Evolutionary conservation across 2,888 invertebrate species (phyloP).

Genomic region (Colletes collaris): DNA sequence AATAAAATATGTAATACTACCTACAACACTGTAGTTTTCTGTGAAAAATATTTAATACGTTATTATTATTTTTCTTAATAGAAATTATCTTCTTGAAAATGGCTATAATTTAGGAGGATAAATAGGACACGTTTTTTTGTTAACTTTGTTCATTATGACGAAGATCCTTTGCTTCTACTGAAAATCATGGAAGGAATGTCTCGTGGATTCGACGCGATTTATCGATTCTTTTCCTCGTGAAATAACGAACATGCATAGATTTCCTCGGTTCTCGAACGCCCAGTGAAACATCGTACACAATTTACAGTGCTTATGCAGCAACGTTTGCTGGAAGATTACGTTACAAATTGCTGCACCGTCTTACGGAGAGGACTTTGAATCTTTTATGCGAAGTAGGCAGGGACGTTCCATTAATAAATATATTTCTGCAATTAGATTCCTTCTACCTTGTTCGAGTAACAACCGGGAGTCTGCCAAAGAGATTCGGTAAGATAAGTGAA

Average conservation of each 20-base stretch:
- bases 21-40: no score
- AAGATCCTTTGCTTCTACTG: background rate
- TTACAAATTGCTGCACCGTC: background rate
- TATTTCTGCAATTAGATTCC: no score
- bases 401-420: background rate
- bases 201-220: background rate
- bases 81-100: no score
- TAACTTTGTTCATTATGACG: background rate
- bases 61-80: no score
- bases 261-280: background rate
- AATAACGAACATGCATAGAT: background rate
- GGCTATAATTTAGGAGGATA: no score
- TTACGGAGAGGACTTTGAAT: background rate
- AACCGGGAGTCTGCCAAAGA: no score
- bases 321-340: slow-evolving; percentile 2
- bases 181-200: background rate
- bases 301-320: background rate
- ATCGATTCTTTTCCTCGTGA: background rate
- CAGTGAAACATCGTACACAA: background rate
- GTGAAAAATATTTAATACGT: no score
- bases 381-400: background rate
- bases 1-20: no score
- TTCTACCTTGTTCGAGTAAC: no score
- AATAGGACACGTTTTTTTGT: no score
- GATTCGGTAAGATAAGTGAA: background rate